phyloP scores from a whole-genome alignment of 1,140 invertebrate species.

The Cydia strobilella region DNA sequence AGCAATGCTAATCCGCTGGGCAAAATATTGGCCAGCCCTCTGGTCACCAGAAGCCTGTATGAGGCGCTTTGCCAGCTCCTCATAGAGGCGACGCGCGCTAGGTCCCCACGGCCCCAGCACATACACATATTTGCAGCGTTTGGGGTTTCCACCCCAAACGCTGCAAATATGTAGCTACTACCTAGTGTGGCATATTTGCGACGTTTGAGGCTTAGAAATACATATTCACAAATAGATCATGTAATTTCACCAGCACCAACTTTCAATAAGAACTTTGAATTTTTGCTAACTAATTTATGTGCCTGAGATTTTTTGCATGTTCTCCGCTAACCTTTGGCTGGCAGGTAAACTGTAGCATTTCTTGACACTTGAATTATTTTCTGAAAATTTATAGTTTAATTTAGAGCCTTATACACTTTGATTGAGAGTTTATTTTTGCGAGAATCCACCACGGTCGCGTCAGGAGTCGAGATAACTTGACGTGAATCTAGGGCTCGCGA shows the following conservation, averaged over 20 bases:
- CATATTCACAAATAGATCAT: background rate
- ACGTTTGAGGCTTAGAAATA: background rate
- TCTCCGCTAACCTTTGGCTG: conserved; percentile 1
- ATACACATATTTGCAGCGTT: too few relatives aligned
- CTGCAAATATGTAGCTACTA: too few relatives aligned
- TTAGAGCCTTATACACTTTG: background rate
- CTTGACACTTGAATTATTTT: conserved; percentile 50
- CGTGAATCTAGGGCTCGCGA: conserved; percentile 62
- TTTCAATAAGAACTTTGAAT: conserved; percentile 29
- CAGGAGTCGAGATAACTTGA: conserved; percentile 28
- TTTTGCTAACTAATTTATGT: conserved; percentile 52
- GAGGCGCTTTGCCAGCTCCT: too few relatives aligned
- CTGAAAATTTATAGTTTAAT: conserved; percentile 32
- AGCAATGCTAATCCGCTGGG: too few relatives aligned
- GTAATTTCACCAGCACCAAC: background rate
- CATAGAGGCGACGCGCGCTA: too few relatives aligned
- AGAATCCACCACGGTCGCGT: conserved; percentile 39
- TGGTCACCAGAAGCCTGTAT: too few relatives aligned
- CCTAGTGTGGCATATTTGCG: too few relatives aligned
- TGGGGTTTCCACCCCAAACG: too few relatives aligned
- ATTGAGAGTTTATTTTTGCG: conserved; percentile 24
- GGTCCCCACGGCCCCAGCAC: too few relatives aligned
- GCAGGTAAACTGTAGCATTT: conserved; percentile 34
- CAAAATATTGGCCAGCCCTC: too few relatives aligned
- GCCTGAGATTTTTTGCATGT: conserved; percentile 40